Conservation (phyloP, 2,888 invertebrate genomes). For the Aelia acuminata region DNA sequence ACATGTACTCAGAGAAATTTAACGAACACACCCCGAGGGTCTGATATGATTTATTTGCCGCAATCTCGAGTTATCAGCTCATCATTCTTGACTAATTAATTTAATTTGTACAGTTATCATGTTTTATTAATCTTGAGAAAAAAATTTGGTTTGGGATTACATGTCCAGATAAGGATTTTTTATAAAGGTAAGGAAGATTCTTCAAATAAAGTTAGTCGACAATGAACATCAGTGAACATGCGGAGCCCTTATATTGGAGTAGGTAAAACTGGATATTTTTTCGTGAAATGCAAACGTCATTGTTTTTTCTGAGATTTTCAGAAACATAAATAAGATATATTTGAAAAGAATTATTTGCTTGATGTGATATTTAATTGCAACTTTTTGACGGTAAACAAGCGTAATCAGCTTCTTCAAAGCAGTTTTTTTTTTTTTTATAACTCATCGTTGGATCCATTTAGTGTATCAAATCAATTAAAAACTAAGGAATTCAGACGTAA, state of each 20-base stretch:
- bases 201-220: background rate
- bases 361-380: background rate
- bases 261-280: background rate
- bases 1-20: background rate
- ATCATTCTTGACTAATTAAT: slow-evolving; percentile 20
- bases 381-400: background rate
- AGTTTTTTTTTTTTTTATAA: background rate
- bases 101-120: slow-evolving; percentile 39
- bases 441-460: background rate
- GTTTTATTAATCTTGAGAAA: background rate
- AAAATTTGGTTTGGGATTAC: slow-evolving; percentile 47
- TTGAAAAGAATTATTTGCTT: background rate
- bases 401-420: background rate
- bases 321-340: background rate
- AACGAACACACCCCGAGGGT: background rate
- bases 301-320: background rate
- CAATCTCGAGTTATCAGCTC: slow-evolving; percentile 18
- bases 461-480: background rate
- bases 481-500: background rate
- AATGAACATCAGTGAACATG: background rate
- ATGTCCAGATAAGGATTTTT: slow-evolving; percentile 25
- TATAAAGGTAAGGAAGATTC: background rate
- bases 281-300: background rate
- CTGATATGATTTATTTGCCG: background rate
- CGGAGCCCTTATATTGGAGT: slow-evolving; percentile 39